Conservation (phyloP, 2,888 invertebrate species). For the Alloplasta piceator region DNA sequence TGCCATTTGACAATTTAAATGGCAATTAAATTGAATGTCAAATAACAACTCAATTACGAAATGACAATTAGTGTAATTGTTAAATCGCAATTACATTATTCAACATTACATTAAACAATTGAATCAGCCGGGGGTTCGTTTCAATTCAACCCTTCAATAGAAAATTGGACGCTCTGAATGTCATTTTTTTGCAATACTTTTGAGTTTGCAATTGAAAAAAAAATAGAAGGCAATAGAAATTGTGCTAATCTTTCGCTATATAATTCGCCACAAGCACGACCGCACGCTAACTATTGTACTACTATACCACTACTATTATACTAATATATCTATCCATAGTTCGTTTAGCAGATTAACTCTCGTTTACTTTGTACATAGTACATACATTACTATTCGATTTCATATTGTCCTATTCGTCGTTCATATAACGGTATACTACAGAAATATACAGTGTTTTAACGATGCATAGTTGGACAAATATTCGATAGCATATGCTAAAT, state of each 20-base stretch:
- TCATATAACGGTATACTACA: slow-evolving; percentile 25
- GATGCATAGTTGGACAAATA: slow-evolving; percentile 43
- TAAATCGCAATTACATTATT: no score
- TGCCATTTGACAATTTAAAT: no score
- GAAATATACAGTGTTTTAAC: slow-evolving; percentile 55
- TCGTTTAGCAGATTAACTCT: slow-evolving; percentile 55
- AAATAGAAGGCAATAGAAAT: slow-evolving; percentile 33
- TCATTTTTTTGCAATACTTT: slow-evolving; percentile 12
- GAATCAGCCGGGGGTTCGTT: background rate
- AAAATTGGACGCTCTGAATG: background rate
- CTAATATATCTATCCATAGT: slow-evolving; percentile 11
- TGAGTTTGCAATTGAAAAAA: background rate
- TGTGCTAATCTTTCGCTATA: slow-evolving; percentile 31
- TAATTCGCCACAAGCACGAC: no score
- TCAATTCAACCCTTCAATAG: background rate
- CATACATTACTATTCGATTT: slow-evolving; percentile 74
- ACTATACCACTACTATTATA: slow-evolving; percentile 27
- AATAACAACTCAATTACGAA: no score
- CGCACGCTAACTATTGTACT: no score
- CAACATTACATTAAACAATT: background rate
- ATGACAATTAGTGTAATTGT: no score
- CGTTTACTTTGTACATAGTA: slow-evolving; percentile 79
- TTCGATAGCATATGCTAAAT: slow-evolving; percentile 50
- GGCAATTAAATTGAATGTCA: no score
- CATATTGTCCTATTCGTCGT: slow-evolving; percentile 54